Evolutionary conservation across 2,113 vertebrate species (phyloP).

Genomic region (Arvicanthis niloticus): DNA sequence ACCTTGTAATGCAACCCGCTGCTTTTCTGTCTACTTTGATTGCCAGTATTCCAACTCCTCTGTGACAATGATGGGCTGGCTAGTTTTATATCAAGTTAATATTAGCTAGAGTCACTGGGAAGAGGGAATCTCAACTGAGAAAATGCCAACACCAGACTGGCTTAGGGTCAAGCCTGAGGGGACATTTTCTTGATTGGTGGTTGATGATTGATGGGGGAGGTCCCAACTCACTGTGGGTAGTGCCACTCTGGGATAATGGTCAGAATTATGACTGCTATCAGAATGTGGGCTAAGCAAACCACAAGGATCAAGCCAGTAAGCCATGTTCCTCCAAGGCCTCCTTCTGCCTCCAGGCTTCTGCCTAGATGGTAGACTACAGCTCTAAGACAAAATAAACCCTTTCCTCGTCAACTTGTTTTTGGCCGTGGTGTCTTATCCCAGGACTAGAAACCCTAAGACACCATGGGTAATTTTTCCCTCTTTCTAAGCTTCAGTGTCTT

Average conservation of each 20-base stretch:
- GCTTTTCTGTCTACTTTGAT: background rate
- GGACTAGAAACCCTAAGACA: background rate
- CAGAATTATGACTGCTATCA: background rate
- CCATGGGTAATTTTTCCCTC: fast-evolving
- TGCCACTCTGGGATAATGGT: background rate
- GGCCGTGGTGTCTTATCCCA: background rate
- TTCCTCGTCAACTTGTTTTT: background rate
- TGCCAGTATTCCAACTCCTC: background rate
- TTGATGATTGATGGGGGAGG: background rate
- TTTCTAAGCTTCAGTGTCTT: background rate
- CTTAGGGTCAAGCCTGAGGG: background rate
- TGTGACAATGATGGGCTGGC: background rate
- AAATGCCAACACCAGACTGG: background rate
- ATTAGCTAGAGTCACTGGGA: background rate
- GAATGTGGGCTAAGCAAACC: background rate
- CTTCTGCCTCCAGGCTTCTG: background rate
- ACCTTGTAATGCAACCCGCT: no score
- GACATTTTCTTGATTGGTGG: background rate
- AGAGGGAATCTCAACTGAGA: background rate
- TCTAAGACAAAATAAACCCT: background rate
- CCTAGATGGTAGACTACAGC: background rate
- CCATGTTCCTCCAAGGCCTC: background rate
- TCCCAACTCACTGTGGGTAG: background rate
- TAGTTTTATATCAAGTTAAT: background rate
- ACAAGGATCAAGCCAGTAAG: background rate